Evolutionary conservation across 2,797 vertebrate genomes (phyloP), one percentile per base, ranked within the genome.

Genomic region (Ctenochaetus hawaiiensis): DNA sequence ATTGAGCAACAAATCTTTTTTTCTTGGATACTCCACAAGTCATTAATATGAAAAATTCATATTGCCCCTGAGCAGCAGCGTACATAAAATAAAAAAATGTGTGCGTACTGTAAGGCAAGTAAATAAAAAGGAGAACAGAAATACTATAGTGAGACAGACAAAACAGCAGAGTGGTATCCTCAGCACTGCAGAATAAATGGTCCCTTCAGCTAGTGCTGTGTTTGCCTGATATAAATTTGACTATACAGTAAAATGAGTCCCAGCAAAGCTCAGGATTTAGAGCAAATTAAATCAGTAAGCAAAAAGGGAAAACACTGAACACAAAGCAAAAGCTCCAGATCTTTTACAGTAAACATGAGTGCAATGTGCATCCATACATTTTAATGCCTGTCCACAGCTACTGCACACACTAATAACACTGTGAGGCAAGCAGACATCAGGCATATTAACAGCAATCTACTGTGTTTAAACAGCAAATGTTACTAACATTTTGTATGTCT

Each of bases 21-120:
- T 70, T 70, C 74, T 85, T 78, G 51, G 78, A 80, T 80, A 87
- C 84, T 87, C 84, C 78, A 77, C 41, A 70, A 73, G 81, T 81
- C 85, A 78, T 91, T 85, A 85, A 83, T 30, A 81, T 88, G 90
- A 85, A 76, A 60, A 84, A 44, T 54, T 77, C 68, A 56, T 80
- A 88, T 85, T 87, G 20, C 68, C 1, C 71, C 0, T 57, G 64
- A 45, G 51, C 67, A 72, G 78, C 76, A 54, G 72, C 66, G 26
- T 54, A 63, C 72, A 75, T 83, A 69, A 75, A 86, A 89, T 87
- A 81, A 86, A 88, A 30, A 77, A 65, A 75, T 45, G 77, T 82
- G 68, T 67, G 44, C 2, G 9, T 23, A 69, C 39, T 37, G 56
- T 67, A 20, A 71, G 63, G 67, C 9, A 18, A 78, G 80, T 74